Base-by-base conservation (phyloP, 1,140 invertebrate genomes). In the Stratiolaelaps scimitus region DNA sequence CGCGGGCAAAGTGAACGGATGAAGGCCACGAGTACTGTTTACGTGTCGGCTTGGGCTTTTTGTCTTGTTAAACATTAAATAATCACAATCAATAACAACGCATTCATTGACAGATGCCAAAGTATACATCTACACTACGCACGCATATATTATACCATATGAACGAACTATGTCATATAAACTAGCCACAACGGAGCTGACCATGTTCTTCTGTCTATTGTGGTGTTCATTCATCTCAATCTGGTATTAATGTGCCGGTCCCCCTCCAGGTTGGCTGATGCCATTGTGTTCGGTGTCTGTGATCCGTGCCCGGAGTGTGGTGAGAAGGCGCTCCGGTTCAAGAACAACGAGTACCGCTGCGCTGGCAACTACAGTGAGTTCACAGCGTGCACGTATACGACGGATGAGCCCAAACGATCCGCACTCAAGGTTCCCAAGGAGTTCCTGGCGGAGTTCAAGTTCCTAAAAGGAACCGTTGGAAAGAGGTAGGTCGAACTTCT, bases 231-330 rank as follows among this genome's bases (percentile, higher is more conserved):
- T 65, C 30, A 67, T 64, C 5, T 43, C 26, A n/a, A n/a, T 40
- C 73, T 7, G 66, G 20, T 45, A 66, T 64, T 15, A 15, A 20
- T 17, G 26, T n/a, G n/a, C n/a, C n/a, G n/a, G 19, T 48, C 4
- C 47, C 4, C 15, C 15, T 7, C 6, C 53, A 60, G 78, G 66
- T 72, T 94, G 1, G 79, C 85, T 15, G 94, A 98, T 77, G 77
- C 82, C 30, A 84, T 97, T 81, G 80, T 83, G 2, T 95, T 97
- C 81, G 95, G 95, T 60, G 81, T 83, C 29, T 76, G 92, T 15
- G 72, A 82, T 65, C 81, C 81, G 0, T 98, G 94, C 75, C 73
- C 81, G 5, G 83, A 86, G 72, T 98, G 95, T 73, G 83, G 83
- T 66, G 74, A 78, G 43, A 85, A 85, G 10, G 84, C 89, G 72